Conservation (phyloP, 2,113 vertebrate genomes). For the Catharus minimus region DNA sequence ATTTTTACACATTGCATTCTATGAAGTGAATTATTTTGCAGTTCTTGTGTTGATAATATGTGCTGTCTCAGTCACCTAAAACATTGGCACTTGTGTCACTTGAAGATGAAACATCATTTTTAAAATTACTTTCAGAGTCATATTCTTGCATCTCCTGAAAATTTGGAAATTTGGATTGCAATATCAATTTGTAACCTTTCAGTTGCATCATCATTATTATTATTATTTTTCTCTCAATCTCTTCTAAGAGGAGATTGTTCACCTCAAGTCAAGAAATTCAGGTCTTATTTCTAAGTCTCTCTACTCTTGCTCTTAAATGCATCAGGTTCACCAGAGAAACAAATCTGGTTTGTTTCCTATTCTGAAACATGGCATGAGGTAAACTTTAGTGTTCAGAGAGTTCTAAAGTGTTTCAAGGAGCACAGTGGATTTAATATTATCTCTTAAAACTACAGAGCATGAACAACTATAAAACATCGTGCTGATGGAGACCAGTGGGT, state of each 20-base stretch:
- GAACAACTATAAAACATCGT: accelerated
- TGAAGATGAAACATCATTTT: background rate
- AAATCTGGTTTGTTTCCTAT: background rate
- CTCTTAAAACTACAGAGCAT: background rate
- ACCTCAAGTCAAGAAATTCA: background rate
- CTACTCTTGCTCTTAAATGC: background rate
- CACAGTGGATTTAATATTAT: background rate
- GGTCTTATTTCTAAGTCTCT: background rate
- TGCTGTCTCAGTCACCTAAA: background rate
- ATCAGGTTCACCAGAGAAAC: background rate
- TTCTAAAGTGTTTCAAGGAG: background rate
- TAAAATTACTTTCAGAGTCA: background rate
- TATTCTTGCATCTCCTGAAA: background rate
- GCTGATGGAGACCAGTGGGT: background rate
- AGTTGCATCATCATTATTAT: background rate
- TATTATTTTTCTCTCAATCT: background rate
- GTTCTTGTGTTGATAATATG: background rate
- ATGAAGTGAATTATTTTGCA: background rate
- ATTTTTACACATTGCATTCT: background rate
- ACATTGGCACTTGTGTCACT: background rate
- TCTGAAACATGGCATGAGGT: background rate
- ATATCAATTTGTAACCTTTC: background rate
- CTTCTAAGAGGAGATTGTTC: background rate
- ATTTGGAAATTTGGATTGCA: background rate
- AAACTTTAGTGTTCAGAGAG: background rate